Base-by-base conservation (phyloP, 2,113 vertebrate species). In the Alligator mississippiensis region DNA sequence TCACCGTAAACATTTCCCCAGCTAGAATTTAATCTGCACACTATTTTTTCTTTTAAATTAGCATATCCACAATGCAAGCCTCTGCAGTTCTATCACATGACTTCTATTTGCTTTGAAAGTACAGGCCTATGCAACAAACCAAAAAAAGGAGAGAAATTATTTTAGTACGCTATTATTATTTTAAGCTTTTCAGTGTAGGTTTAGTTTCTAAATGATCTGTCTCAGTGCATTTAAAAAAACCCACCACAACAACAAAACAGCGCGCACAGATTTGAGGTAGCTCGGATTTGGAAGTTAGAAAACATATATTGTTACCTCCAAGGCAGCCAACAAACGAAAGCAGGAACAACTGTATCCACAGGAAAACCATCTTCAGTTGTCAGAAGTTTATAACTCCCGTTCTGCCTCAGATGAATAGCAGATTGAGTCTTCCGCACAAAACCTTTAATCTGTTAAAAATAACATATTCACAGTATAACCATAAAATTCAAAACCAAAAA, bases 261-360 rank as follows among this genome's bases (percentile, higher is more conserved):
- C 8, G 7, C 8, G 9, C 47, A 47, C 7, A 47, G 47, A 47
- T 47, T 47, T 47, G 47, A 47, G 47, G 47, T 47, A 83, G 61
- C 3, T 84, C 57, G 55, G 82, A 22, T 13, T 24, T 27, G 12
- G 11, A 62, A 38, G n/a, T 47, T 80, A 24, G 64, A 60, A 30
- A 91, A 1, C 66, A 34, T 34, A 63, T 68, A 63, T 95, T 96
- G 96, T 99, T 99, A 99, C 99, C 99, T 99, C 98, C 98, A 92
- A 99, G 97, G 98, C 99, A 99, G 98, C 98, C 98, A 94, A 98
- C 96, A 98, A 99, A 97, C 84, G 98, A 98, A 94, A 99, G 97
- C 95, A 99, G 98, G 97, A 99, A 94, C 98, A 99, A 97, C 97
- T 98, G 99, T 98, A 98, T 98, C 99, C 99, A 99, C 98, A 98